Evolutionary conservation across 2,797 vertebrate species (phyloP).

Genomic region (Toxotes lorentzi): DNA sequence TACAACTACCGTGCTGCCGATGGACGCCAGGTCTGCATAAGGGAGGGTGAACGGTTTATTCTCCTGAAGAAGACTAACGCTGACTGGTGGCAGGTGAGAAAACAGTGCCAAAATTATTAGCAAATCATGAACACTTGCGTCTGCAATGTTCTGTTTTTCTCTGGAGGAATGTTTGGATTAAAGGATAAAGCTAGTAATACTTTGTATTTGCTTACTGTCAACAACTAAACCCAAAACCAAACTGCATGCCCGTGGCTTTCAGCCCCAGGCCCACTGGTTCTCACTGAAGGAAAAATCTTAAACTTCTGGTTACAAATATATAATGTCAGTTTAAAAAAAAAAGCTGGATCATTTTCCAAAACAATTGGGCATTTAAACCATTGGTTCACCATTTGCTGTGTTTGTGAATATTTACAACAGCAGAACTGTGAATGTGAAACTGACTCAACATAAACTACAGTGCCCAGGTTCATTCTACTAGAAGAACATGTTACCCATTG

Average conservation of each 20-base stretch:
- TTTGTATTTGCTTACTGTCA: conserved; percentile 1
- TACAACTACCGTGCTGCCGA: conserved; percentile 89
- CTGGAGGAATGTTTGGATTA: neutral
- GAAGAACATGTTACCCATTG: neutral
- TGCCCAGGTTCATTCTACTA: neutral
- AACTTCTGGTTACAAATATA: neutral
- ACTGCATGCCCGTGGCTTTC: neutral
- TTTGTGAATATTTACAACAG: too few species aligned
- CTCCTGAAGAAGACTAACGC: conserved; percentile 90
- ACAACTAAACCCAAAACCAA: neutral
- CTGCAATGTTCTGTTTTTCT: neutral
- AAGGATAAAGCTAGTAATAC: neutral
- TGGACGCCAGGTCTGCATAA: conserved; percentile 88
- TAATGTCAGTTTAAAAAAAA: too few species aligned
- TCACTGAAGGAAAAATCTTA: neutral
- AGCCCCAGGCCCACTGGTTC: neutral
- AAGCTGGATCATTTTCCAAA: neutral
- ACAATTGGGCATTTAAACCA: neutral
- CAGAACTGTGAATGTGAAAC: too few species aligned
- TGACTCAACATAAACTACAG: too few species aligned
- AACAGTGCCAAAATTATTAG: neutral
- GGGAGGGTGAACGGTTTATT: conserved; percentile 90
- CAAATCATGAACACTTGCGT: neutral
- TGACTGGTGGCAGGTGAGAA: conserved; percentile 94
- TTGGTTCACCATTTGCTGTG: too few species aligned